phyloP scores from a whole-genome alignment of 2,888 invertebrate genomes.

The Melitaea athalia region DNA sequence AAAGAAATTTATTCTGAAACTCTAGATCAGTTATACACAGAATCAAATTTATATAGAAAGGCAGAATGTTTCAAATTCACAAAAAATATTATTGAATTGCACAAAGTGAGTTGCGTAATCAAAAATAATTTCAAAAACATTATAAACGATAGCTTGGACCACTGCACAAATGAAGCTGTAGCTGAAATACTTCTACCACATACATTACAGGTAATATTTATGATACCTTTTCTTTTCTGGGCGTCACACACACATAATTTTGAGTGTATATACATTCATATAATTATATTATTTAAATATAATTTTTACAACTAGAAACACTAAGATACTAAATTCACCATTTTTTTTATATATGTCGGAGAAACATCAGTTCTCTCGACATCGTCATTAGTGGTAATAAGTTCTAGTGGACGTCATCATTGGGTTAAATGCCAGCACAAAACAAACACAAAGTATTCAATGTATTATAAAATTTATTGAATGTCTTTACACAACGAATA shows the following conservation, averaged over 20 bases:
- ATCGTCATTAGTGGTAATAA: too few relatives aligned
- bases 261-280: too few relatives aligned
- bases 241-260: too few relatives aligned
- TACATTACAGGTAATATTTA: slow-evolving; percentile 57
- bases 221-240: neutral
- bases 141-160: slow-evolving; percentile 62
- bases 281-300: neutral
- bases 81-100: slow-evolving; percentile 55
- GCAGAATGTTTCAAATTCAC: slow-evolving; percentile 56
- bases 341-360: too few relatives aligned
- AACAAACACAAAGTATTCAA: too few relatives aligned
- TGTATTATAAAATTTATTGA: too few relatives aligned
- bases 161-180: slow-evolving; percentile 59
- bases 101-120: slow-evolving; percentile 61
- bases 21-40: slow-evolving; percentile 60
- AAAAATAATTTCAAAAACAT: slow-evolving; percentile 55
- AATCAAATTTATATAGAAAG: slow-evolving; percentile 68
- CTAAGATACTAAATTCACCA: too few relatives aligned
- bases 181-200: slow-evolving; percentile 57
- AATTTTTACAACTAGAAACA: too few relatives aligned
- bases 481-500: too few relatives aligned
- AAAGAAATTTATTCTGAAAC: slow-evolving; percentile 57
- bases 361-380: too few relatives aligned
- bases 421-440: too few relatives aligned
- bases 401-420: too few relatives aligned